phyloP scores from a whole-genome alignment of 2,113 vertebrate species.

The Pollimyrus isidori region DNA sequence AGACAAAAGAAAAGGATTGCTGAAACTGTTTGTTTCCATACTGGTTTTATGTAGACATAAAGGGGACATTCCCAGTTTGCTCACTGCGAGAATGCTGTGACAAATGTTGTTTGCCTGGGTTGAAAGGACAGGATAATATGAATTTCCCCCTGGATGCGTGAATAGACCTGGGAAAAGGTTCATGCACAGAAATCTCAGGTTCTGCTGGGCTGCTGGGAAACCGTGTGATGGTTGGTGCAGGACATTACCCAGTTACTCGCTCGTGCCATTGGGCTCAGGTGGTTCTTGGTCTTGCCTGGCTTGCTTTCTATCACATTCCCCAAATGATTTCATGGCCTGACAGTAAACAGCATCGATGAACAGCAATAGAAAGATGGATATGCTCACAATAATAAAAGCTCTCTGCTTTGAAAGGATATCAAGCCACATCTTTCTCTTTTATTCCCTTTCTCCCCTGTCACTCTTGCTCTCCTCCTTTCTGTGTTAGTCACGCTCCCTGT shows the following conservation, averaged over 20 bases:
- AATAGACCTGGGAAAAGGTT: neutral
- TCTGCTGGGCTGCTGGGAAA: neutral
- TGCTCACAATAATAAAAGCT: neutral
- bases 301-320: neutral
- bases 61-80: neutral
- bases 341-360: neutral
- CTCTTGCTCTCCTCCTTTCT: neutral
- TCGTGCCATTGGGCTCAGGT: neutral
- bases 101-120: neutral
- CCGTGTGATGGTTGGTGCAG: neutral
- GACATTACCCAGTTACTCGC: neutral
- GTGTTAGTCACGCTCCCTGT: conserved; percentile 10
- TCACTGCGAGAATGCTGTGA: neutral
- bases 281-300: neutral
- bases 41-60: neutral
- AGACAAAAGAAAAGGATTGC: neutral
- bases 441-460: neutral
- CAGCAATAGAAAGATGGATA: conserved; percentile 1
- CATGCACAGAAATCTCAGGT: neutral
- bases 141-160: neutral
- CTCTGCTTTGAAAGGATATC: neutral
- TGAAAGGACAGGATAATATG: neutral
- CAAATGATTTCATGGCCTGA: neutral
- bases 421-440: neutral
- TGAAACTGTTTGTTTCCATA: neutral